A percentile compares a stretch with the other conserved stretches of the same genome.
Evolutionary conservation across 2,113 vertebrate species (phyloP).

Genomic region (Nibea coibor): DNA sequence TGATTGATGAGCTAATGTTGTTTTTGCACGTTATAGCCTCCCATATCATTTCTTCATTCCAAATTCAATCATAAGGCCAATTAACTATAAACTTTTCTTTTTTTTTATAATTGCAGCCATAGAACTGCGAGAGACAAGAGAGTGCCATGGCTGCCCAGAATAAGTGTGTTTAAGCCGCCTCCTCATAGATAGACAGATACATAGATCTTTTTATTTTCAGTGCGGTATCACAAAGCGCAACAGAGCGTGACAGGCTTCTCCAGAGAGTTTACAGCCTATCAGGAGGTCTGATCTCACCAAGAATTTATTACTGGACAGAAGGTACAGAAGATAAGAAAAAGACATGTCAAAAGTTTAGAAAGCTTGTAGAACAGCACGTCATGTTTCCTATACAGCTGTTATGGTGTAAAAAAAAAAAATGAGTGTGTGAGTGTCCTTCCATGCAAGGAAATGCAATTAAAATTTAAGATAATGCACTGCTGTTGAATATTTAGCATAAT

Average conservation of each 20-base stretch:
- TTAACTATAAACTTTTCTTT: slow-evolving; percentile 24
- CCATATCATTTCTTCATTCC: slow-evolving; percentile 23
- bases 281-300: slow-evolving; percentile 27
- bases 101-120: slow-evolving; percentile 29
- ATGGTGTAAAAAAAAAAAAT: neutral
- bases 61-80: slow-evolving; percentile 44
- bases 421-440: neutral
- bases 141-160: neutral
- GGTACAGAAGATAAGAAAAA: slow-evolving; percentile 37
- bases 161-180: neutral
- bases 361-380: neutral
- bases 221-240: slow-evolving; percentile 29
- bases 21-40: slow-evolving; percentile 7
- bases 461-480: neutral
- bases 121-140: slow-evolving; percentile 1
- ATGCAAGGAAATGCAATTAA: neutral
- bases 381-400: neutral
- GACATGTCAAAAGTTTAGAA: neutral
- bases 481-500: neutral
- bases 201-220: slow-evolving; percentile 24
- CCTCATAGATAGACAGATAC: too few species aligned
- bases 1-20: slow-evolving; percentile 41
- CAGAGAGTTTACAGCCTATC: slow-evolving; percentile 33
- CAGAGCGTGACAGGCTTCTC: slow-evolving; percentile 38
- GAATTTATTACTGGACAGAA: slow-evolving; percentile 39